A percentile compares a stretch with the other conserved stretches of the same genome.
Evolutionary conservation across 2,797 vertebrate genomes (phyloP).

Genomic region (Lacerta bilineata): DNA sequence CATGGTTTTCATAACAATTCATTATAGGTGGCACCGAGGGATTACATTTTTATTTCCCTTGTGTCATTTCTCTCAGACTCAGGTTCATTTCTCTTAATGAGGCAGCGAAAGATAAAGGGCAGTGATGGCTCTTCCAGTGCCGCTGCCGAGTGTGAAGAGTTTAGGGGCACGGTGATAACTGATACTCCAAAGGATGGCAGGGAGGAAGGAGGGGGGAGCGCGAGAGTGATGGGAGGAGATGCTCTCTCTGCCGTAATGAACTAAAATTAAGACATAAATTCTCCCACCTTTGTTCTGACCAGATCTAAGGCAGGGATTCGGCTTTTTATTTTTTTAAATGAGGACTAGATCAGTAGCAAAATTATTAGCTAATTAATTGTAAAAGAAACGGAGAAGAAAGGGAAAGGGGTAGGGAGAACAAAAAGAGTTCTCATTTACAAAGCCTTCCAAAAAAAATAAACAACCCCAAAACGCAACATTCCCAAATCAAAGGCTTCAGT

Average conservation of each 20-base stretch:
- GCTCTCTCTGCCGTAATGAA: slow-evolving; percentile 81
- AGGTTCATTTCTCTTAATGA: slow-evolving; percentile 92
- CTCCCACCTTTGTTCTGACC: slow-evolving; percentile 82
- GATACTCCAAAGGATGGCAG: slow-evolving; percentile 73
- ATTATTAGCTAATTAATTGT: slow-evolving; percentile 87
- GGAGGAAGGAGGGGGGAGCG: slow-evolving; percentile 66
- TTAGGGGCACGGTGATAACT: slow-evolving; percentile 82
- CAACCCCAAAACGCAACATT: no score
- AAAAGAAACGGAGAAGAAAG: slow-evolving; percentile 64
- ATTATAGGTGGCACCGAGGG: slow-evolving; percentile 90
- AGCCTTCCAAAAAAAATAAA: slow-evolving; percentile 18
- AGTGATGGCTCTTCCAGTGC: slow-evolving; percentile 81
- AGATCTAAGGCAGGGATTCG: slow-evolving; percentile 77
- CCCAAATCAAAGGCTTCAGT: slow-evolving; percentile 28
- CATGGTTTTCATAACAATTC: slow-evolving; percentile 92
- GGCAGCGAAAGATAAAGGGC: slow-evolving; percentile 87
- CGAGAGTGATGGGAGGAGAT: slow-evolving; percentile 79
- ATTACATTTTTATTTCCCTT: slow-evolving; percentile 91
- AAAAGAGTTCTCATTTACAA: not conserved
- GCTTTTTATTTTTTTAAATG: slow-evolving; percentile 79
- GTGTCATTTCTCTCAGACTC: slow-evolving; percentile 87
- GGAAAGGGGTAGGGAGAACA: not conserved
- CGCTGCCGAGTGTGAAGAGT: slow-evolving; percentile 78
- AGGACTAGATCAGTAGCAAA: slow-evolving; percentile 82
- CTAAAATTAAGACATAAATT: slow-evolving; percentile 89